These are phyloP conservation scores for Aethina tumida DNA, from an alignment of 1,140 invertebrate genomes.

Conservation along the genomic window DNA sequence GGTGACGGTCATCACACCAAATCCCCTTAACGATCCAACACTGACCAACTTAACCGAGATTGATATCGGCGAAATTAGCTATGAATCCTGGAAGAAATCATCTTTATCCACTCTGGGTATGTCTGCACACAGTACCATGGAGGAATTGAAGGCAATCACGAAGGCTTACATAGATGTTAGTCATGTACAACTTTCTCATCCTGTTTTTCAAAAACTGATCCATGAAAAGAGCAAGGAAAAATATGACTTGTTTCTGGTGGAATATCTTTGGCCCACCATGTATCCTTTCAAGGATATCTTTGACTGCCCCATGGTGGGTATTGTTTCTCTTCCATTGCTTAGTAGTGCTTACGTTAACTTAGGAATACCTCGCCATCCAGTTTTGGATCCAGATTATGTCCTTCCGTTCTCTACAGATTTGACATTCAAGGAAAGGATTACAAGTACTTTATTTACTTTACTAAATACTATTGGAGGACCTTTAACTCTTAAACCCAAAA, in stretches of 20 bases:
- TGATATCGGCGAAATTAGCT: conserved; percentile 16
- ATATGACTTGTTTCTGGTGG: conserved; percentile 16
- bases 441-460: conserved; percentile 8
- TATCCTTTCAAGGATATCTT: conserved; percentile 19
- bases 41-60: conserved; percentile 24
- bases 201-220: conserved; percentile 11
- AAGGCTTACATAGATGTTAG: neutral
- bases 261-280: conserved; percentile 11
- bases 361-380: conserved; percentile 17
- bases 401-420: conserved; percentile 5
- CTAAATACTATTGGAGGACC: neutral
- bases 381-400: conserved; percentile 14
- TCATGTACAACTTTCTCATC: conserved; percentile 11
- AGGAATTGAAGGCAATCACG: conserved; percentile 6
- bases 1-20: conserved; percentile 21
- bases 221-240: conserved; percentile 12
- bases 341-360: conserved; percentile 2
- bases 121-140: too few relatives aligned
- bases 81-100: conserved; percentile 2
- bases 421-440: conserved; percentile 13
- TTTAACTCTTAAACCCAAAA: neutral
- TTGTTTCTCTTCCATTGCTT: conserved; percentile 12
- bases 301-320: conserved; percentile 19
- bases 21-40: conserved; percentile 17
- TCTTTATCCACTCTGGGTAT: conserved; percentile 1